Evolutionary conservation across 2,113 vertebrate genomes (phyloP).

Genomic region (Sphyrna mokarran): DNA sequence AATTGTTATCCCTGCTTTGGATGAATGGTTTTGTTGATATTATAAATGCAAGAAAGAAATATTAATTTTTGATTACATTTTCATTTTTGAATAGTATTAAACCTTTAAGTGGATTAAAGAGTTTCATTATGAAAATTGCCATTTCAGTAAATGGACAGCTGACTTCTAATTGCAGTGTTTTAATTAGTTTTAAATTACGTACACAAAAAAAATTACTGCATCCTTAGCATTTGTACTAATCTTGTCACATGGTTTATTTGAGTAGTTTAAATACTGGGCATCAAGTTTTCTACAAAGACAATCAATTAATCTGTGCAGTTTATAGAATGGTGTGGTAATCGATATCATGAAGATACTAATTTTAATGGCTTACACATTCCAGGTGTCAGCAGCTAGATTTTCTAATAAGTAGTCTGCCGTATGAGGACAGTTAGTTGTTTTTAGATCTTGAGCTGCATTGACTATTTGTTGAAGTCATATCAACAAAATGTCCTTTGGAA

Average conservation of each 20-base stretch:
- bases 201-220: neutral
- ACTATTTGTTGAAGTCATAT: neutral
- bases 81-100: neutral
- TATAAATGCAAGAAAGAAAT: neutral
- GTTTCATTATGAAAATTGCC: neutral
- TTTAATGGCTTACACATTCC: neutral
- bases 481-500: neutral
- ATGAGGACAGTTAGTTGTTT: neutral
- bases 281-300: neutral
- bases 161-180: conserved; percentile 1
- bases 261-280: neutral
- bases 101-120: neutral
- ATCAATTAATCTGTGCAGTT: neutral
- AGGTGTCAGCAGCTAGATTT: neutral
- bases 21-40: neutral
- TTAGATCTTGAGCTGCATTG: neutral
- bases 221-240: neutral
- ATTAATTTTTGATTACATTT: neutral
- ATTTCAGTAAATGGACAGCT: conserved; percentile 1
- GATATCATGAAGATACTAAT: neutral
- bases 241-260: neutral
- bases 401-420: neutral
- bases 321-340: neutral
- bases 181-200: conserved; percentile 3
- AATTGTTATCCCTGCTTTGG: neutral